Evolutionary conservation across 1,140 invertebrate genomes (phyloP).

Genomic region (Araneus ventricosus): DNA sequence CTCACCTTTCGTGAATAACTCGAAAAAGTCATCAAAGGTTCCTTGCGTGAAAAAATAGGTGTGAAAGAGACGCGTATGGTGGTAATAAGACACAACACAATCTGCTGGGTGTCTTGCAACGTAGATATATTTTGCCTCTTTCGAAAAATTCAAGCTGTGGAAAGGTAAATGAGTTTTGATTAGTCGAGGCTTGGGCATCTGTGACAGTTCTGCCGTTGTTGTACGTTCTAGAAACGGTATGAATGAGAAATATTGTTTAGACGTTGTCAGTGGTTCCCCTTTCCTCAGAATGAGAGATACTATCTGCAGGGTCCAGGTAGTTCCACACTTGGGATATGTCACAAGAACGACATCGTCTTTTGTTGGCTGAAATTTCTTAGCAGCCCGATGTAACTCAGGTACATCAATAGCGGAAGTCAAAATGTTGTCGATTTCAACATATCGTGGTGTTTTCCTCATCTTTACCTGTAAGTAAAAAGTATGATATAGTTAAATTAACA

Average conservation of each 20-base stretch:
- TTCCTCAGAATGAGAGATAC: slow-evolving; percentile 34
- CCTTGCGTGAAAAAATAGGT: slow-evolving; percentile 74
- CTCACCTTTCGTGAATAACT: slow-evolving; percentile 78
- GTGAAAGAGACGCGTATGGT: slow-evolving; percentile 69
- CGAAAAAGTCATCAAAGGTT: slow-evolving; percentile 78
- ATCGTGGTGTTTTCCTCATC: background rate
- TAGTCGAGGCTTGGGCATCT: background rate
- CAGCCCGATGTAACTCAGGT: slow-evolving; percentile 28
- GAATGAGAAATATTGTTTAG: slow-evolving; percentile 5
- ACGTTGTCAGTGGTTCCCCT: background rate
- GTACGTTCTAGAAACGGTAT: slow-evolving; percentile 55
- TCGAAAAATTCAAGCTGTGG: slow-evolving; percentile 36
- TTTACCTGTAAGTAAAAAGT: background rate
- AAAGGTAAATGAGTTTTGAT: slow-evolving; percentile 71
- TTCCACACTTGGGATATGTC: slow-evolving; percentile 77
- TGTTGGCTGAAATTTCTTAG: slow-evolving; percentile 53
- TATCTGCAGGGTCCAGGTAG: slow-evolving; percentile 80
- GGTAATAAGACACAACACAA: slow-evolving; percentile 76
- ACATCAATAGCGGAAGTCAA: background rate
- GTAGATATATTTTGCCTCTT: slow-evolving; percentile 76
- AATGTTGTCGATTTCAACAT: background rate
- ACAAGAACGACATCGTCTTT: slow-evolving; percentile 71
- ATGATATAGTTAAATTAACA: background rate
- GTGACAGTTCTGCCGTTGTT: background rate
- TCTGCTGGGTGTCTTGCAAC: slow-evolving; percentile 76